Base-by-base conservation (phyloP, 1,140 invertebrate genomes). In the Heliconius hewitsoni region DNA sequence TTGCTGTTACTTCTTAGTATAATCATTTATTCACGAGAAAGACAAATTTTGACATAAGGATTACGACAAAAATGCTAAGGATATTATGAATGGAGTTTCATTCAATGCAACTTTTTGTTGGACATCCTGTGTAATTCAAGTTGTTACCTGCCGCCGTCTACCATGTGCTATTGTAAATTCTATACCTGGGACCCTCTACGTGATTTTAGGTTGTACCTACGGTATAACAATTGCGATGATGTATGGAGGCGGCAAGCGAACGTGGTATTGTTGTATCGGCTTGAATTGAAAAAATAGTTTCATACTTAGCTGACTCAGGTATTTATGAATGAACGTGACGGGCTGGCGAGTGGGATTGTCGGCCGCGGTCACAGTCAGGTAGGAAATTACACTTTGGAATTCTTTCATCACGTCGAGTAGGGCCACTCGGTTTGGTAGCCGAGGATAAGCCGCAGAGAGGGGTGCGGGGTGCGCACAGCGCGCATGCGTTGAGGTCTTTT, bases 291-390 rank as follows among this genome's bases (percentile, higher is more conserved):
- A 84, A 83, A 84, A 85, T 84, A 73, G 82, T 85, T 85, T 86
- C 86, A 82, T 77, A 80, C 83, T 30, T 30, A 30, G 30, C 30
- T 74, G 83, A 78, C 87, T 89, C 86, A 90, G 87, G 90, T 93
- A 94, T 93, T 94, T 92, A 93, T 94, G 92, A 94, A 94, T 94
- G 93, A 93, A 94, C 93, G 93, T 92, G 91, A 91, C 87, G 87
- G 86, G 81, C 85, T 82, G 86, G 84, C 86, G 87, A 87, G 83
- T 82, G 87, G 84, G 86, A 88, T 87, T 86, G 86, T 89, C 89
- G 85, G 85, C 81, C 85, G 89, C 89, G 87, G 86, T 86, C 87
- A 90, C 87, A 89, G 90, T 87, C 93, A 94, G 93, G 93, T 94
- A 94, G 87, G 91, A 94, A 93, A 93, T 92, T 92, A 93, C 87